A percentile compares a stretch with the other conserved stretches of the same genome.
Conservation (phyloP, 2,797 vertebrate genomes). For the Gastrophryne carolinensis region DNA sequence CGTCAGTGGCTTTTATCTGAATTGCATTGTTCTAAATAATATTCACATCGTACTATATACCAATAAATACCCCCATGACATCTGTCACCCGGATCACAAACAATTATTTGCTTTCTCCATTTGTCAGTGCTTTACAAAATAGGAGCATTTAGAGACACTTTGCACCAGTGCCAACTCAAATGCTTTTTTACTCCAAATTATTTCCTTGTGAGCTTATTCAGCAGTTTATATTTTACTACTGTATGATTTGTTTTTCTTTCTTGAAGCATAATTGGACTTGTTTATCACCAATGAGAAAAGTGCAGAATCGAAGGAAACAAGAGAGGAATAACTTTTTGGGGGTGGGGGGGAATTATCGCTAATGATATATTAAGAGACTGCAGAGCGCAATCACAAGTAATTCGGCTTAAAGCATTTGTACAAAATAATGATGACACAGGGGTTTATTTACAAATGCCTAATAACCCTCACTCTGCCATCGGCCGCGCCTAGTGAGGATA, state of each 20-base stretch:
- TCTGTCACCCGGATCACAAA: constrained; percentile 22
- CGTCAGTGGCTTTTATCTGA: constrained; percentile 8
- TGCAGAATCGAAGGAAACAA: constrained; percentile 24
- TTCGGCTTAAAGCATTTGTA: constrained; percentile 15
- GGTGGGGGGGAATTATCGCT: constrained; percentile 28
- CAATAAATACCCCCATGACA: constrained; percentile 10
- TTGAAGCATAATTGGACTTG: constrained; percentile 46
- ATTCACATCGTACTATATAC: background rate
- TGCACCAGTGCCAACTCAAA: constrained; percentile 19
- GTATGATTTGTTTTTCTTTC: constrained; percentile 46
- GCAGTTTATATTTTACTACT: constrained; percentile 43
- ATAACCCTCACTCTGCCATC: constrained; percentile 24
- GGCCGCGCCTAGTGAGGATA: background rate
- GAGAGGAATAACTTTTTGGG: constrained; percentile 33
- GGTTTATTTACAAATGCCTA: background rate
- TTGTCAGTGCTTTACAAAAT: background rate
- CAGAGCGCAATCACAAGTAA: constrained; percentile 26
- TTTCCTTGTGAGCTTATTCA: constrained; percentile 38
- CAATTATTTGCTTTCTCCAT: background rate
- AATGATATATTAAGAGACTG: constrained; percentile 36
- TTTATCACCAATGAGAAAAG: constrained; percentile 46
- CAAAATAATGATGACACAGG: constrained; percentile 15
- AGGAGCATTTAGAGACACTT: background rate
- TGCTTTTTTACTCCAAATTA: constrained; percentile 38
- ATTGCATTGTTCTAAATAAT: constrained; percentile 14